A percentile compares a stretch with the other conserved stretches of the same genome.
phyloP scores from a whole-genome alignment of 2,113 vertebrate species.

The Thinocorus orbignyianus region DNA sequence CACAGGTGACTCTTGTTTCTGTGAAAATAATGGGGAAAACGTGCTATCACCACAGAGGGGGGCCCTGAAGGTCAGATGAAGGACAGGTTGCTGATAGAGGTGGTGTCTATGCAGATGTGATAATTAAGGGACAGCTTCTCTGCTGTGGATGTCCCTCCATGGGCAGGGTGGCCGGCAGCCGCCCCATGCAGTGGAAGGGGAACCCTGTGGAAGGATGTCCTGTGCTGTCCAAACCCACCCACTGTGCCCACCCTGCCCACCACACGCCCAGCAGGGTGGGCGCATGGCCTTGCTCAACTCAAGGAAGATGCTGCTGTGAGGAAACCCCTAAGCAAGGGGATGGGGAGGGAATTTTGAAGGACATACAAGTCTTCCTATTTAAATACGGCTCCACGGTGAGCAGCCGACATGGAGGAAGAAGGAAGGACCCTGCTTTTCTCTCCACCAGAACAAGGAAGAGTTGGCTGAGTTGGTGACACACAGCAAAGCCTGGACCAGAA shows the following conservation, averaged over 20 bases:
- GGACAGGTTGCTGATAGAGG: background rate
- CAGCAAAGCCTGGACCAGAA: background rate
- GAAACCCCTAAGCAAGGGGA: background rate
- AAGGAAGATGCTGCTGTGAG: background rate
- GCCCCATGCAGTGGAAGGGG: rapidly evolving
- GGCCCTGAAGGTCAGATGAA: background rate
- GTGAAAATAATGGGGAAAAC: background rate
- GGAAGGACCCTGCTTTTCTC: background rate
- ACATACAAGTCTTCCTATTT: background rate
- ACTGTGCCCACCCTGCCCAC: background rate
- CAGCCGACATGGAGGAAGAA: background rate
- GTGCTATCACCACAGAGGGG: background rate
- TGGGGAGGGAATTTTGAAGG: background rate
- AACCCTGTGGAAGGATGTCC: background rate
- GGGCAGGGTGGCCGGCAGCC: background rate
- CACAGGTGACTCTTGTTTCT: rapidly evolving
- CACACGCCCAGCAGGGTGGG: background rate
- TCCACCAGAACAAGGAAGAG: background rate
- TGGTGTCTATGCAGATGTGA: background rate
- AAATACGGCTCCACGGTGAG: background rate
- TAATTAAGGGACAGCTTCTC: background rate
- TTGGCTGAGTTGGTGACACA: background rate
- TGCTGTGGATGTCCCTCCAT: rapidly evolving
- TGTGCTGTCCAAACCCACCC: background rate
- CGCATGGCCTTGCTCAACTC: background rate